Conservation (phyloP, 2,888 invertebrate species). For the Fissipunctia ypsillon region DNA sequence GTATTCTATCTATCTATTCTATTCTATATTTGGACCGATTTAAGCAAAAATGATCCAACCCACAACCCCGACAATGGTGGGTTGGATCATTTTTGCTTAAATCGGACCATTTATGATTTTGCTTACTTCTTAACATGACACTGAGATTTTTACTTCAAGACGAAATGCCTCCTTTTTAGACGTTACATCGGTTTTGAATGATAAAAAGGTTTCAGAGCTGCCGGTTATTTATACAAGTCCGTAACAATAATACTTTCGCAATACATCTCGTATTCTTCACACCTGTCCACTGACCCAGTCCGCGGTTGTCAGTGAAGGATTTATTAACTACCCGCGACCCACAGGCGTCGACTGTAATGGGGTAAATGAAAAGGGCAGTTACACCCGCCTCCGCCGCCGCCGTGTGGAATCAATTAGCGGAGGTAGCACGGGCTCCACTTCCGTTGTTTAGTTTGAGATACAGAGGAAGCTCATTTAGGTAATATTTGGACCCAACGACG, state of each 20-base stretch:
- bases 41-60: too few species aligned
- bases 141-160: neutral
- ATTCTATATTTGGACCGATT: too few species aligned
- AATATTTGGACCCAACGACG: slow-evolving; percentile 3
- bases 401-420: slow-evolving; percentile 58
- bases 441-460: slow-evolving; percentile 5
- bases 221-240: too few species aligned
- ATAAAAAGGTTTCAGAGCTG: neutral
- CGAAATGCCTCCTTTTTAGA: neutral
- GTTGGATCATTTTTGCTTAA: too few species aligned
- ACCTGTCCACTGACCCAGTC: slow-evolving; percentile 23
- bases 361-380: slow-evolving; percentile 56
- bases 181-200: neutral
- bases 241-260: neutral
- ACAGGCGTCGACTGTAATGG: slow-evolving; percentile 29
- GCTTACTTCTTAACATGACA: neutral
- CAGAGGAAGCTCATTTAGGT: slow-evolving; percentile 1
- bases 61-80: too few species aligned
- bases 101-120: too few species aligned
- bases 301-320: slow-evolving; percentile 51
- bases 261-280: slow-evolving; percentile 22
- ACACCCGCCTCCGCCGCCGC: slow-evolving; percentile 32
- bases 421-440: slow-evolving; percentile 37
- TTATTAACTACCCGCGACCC: slow-evolving; percentile 57
- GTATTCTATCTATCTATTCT: too few species aligned